Conservation (phyloP, 2,113 vertebrate species). For the Narcine bancroftii region DNA sequence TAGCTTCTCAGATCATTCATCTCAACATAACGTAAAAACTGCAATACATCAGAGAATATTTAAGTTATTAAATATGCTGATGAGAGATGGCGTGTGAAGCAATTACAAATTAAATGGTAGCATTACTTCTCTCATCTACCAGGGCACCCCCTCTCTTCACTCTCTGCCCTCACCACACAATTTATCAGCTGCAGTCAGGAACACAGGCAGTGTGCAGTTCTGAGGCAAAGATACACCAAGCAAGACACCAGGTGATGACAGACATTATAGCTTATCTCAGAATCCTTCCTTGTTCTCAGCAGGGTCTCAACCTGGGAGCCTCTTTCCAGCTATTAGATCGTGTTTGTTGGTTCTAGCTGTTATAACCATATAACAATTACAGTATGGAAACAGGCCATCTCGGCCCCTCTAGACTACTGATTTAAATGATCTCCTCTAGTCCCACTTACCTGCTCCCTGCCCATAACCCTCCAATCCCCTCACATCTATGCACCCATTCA, state of each 20-base stretch:
- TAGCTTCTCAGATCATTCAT: neutral
- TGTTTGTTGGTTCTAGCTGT: neutral
- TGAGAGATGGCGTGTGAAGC: neutral
- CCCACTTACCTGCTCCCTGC: no score
- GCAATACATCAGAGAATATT: neutral
- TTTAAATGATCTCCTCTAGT: no score
- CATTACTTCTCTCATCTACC: neutral
- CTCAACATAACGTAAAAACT: neutral
- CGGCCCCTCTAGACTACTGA: no score
- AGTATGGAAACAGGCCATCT: no score
- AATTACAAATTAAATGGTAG: neutral
- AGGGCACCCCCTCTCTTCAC: no score
- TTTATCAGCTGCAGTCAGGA: neutral
- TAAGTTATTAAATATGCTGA: neutral
- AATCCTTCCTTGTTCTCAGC: neutral
- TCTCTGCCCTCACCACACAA: neutral
- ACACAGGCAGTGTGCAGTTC: neutral
- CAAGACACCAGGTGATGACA: neutral
- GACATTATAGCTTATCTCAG: neutral
- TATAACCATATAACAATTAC: no score
- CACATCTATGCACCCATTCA: no score
- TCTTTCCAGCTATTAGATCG: no score
- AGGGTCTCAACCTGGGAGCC: neutral
- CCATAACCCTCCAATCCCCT: no score
- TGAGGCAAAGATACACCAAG: neutral